Evolutionary conservation across 1,140 invertebrate genomes (phyloP), one percentile per base, ranked within the genome.

Genomic region (Plectrocnemia conspersa): DNA sequence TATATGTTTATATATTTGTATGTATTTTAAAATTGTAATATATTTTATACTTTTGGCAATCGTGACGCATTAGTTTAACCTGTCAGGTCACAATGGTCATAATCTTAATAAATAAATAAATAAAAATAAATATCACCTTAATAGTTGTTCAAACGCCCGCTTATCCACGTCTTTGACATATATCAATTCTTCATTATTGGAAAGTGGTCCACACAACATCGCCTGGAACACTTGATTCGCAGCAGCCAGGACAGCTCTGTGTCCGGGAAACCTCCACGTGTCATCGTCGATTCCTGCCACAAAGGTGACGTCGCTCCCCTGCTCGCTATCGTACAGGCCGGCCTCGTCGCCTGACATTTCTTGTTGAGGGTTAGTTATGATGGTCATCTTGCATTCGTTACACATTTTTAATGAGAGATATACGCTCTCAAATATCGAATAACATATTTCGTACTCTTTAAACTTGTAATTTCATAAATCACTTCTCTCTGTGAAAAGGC

Each of bases 61-160:
- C n/a, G n/a, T n/a, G n/a, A n/a, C n/a, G n/a, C n/a, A n/a, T n/a
- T n/a, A n/a, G n/a, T n/a, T n/a, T n/a, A n/a, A n/a, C n/a, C n/a
- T n/a, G n/a, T n/a, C 5, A 36, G 16, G 10, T 9, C 36, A 40
- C 10, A 3, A 5, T 5, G n/a, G 16, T 40, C 13, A 36, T n/a
- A 36, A 40, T 18, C n/a, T n/a, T n/a, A 13, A 15, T 9, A 40
- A 13, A 40, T 42, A 21, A 22, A 42, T 23, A 2, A 40, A 3
- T 5, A 40, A 15, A 40, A 6, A 40, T 5, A 32, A 3, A 32
- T n/a, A 18, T 44, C 25, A 62, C 60, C 60, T 82, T 25, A 86
- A 69, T 0, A 86, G 69, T 63, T 83, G 76, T 63, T 86, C 81
- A 62, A 86, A 85, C 6, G 82, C 84, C 50, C 82, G 67, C 29